Conservation (phyloP, 2,113 vertebrate genomes). For the Neogale vison region DNA sequence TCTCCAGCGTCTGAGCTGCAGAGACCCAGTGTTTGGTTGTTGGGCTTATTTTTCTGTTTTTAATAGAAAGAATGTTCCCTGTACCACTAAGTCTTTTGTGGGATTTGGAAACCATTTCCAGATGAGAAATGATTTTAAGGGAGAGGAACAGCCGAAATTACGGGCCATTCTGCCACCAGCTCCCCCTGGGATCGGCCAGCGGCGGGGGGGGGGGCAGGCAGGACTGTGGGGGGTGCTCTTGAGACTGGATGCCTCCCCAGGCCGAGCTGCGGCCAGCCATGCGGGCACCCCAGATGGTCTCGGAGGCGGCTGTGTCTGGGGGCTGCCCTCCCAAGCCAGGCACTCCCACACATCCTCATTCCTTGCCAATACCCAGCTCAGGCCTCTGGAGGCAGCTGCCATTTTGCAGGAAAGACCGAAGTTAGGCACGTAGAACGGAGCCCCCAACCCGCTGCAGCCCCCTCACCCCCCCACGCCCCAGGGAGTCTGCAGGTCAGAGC, state of each 20-base stretch:
- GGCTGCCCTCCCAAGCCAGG: neutral
- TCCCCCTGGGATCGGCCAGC: neutral
- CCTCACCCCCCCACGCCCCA: fast-evolving
- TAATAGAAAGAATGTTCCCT: conserved; percentile 31
- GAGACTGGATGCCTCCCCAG: neutral
- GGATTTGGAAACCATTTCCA: conserved; percentile 58
- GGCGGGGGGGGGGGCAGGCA: neutral
- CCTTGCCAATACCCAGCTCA: no score
- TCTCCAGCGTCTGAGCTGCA: neutral
- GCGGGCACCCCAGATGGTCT: fast-evolving
- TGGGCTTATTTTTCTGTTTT: conserved; percentile 17
- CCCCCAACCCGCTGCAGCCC: neutral
- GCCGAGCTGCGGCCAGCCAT: neutral
- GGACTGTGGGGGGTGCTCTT: neutral
- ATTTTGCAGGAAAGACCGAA: neutral
- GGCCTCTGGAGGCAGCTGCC: neutral
- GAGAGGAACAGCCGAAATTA: conserved; percentile 54
- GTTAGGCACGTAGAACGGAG: neutral
- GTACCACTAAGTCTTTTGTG: conserved; percentile 51
- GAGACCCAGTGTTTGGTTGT: fast-evolving
- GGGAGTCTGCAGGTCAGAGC: fast-evolving
- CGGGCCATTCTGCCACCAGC: neutral
- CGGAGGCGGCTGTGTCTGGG: fast-evolving
- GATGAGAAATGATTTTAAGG: conserved; percentile 59
- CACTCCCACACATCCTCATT: neutral